Conservation (phyloP, 64 coral and sea anemone species). For the Dendronephthya gigantea region DNA sequence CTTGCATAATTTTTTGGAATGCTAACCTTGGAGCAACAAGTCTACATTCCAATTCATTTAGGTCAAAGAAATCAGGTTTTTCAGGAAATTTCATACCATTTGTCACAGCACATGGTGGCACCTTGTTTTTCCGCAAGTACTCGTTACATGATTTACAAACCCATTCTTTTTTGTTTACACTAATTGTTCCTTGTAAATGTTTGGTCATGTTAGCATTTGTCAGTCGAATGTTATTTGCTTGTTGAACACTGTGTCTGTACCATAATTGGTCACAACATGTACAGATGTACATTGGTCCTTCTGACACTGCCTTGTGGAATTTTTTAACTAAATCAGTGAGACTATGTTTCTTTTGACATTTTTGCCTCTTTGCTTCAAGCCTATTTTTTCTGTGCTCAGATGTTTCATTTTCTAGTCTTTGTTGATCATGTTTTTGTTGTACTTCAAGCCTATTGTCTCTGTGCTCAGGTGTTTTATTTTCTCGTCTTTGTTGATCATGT, state of each 20-base stretch:
- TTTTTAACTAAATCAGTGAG: neutral
- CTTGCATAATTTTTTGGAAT: too few species aligned
- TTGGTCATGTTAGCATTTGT: neutral
- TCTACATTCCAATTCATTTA: too few species aligned
- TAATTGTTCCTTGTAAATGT: neutral
- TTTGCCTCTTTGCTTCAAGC: neutral
- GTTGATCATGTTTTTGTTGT: neutral
- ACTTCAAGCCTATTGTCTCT: neutral
- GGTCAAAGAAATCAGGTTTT: too few species aligned
- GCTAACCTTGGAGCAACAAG: too few species aligned
- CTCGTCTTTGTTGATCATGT: neutral
- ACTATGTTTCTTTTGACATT: neutral
- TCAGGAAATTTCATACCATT: too few species aligned
- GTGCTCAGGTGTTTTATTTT: neutral
- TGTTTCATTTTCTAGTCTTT: neutral
- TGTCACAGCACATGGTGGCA: too few species aligned
- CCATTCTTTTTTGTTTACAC: constrained; percentile 1
- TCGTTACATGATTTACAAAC: neutral
- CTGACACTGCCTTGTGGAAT: neutral
- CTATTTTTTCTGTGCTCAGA: neutral
- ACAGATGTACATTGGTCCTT: neutral
- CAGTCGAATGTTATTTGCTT: constrained; percentile 7
- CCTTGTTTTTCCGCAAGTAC: too few species aligned
- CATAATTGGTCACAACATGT: constrained; percentile 6
- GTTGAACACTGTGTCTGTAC: neutral